phyloP scores from a whole-genome alignment of 2,113 vertebrate species.

The Rafetus swinhoei region DNA sequence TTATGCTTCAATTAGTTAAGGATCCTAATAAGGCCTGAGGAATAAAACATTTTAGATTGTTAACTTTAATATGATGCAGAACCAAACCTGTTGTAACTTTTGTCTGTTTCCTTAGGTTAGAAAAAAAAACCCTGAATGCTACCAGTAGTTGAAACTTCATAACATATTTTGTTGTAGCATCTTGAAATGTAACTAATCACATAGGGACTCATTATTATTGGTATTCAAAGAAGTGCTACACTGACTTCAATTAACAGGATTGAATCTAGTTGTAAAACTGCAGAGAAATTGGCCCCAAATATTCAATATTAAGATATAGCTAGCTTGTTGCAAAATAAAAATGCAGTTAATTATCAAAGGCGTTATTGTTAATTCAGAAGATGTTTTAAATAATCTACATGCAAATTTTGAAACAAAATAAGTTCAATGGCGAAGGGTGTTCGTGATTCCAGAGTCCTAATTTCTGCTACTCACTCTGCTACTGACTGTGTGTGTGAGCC shows the following conservation, averaged over 20 bases:
- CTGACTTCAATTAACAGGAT: background rate
- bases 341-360: background rate
- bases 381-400: background rate
- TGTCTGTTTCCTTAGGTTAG: slow-evolving; percentile 14
- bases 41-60: slow-evolving; percentile 53
- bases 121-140: background rate
- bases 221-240: background rate
- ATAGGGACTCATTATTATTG: slow-evolving; percentile 1
- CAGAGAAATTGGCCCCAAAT: slow-evolving; percentile 1
- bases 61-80: background rate
- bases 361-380: background rate
- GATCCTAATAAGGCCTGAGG: slow-evolving; percentile 34
- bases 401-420: background rate
- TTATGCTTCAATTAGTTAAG: slow-evolving; percentile 29
- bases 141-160: background rate
- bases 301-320: background rate
- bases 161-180: slow-evolving; percentile 4
- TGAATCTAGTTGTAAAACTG: background rate
- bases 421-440: background rate
- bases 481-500: background rate
- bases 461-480: background rate
- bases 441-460: background rate
- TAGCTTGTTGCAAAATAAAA: background rate
- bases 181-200: background rate
- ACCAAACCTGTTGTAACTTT: background rate